Evolutionary conservation across 1,140 invertebrate genomes (phyloP), one percentile per base, ranked within the genome.

Genomic region (Akabosia matsudoensis): DNA sequence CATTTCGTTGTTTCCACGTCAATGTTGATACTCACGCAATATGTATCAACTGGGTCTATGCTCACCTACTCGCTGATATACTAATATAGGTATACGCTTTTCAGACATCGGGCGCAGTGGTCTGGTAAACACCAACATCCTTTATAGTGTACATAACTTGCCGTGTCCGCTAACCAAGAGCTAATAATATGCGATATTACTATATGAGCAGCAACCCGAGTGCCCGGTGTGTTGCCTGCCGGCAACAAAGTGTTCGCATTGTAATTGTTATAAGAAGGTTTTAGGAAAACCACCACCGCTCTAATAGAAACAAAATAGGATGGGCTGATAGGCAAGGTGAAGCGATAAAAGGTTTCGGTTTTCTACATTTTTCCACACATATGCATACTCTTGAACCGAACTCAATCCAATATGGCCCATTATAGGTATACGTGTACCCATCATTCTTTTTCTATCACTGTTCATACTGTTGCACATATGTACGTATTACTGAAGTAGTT

Each of bases 181-280:
- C n/a, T n/a, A n/a, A n/a, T n/a, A n/a, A n/a, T n/a, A n/a, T n/a
- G n/a, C n/a, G n/a, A 61, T 61, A 14, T 14, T 30, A n/a, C 7
- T 67, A 13, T 67, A 31, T 67, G 2, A 22, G 7, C 31, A 13
- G 10, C 28, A n/a, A n/a, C 31, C 24, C 31, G 24, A 67, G 26
- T 4, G 31, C 61, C 61, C 61, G 61, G 61, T 67, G 61, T 67
- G 61, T 24, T 67, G 61, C 28, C 61, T 67, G 31, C 61, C 61
- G 61, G 61, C 61, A 30, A 67, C 3, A 67, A 67, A 67, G 7
- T 67, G 3, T 67, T 30, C 61, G 31, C 24, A 67, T 67, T 30
- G 31, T 67, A 30, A 30, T 67, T 67, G 61, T 67, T 10, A 61
- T 13, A 61, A 61, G 54, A 61, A 22, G 24, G 61, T 67, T 10